phyloP scores from a whole-genome alignment of 2,113 vertebrate species.

The Eulemur macaco region DNA sequence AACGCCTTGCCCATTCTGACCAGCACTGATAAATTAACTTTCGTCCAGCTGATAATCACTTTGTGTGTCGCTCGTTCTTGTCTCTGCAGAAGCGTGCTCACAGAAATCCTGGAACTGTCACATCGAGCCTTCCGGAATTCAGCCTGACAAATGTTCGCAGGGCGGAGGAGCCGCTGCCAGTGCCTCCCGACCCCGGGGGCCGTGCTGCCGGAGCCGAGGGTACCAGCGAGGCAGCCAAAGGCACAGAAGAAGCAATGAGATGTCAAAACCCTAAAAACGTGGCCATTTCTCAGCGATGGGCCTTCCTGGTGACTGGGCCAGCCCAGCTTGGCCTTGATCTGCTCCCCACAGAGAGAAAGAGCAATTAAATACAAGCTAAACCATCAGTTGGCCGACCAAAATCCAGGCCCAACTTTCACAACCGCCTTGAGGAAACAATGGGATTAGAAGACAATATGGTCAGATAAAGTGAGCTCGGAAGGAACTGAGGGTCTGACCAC shows the following conservation, averaged over 20 bases:
- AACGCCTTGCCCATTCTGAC: fast-evolving
- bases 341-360: neutral
- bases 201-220: neutral
- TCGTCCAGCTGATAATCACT: neutral
- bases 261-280: neutral
- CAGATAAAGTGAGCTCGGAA: neutral
- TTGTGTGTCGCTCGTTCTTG: fast-evolving
- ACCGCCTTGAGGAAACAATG: no score
- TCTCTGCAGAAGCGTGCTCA: neutral
- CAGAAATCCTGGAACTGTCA: neutral
- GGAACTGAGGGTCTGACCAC: neutral
- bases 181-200: neutral
- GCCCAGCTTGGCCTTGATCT: neutral
- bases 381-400: no score
- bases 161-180: neutral
- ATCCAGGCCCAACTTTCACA: neutral
- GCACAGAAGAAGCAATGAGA: neutral
- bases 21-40: neutral
- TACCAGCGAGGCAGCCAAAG: neutral
- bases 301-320: neutral
- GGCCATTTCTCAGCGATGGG: neutral
- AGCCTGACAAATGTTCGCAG: neutral
- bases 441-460: neutral
- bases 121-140: neutral
- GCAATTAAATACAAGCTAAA: no score